Percentiles rank a stretch among this genome's conserved stretches.
phyloP scores from a whole-genome alignment of 2,113 vertebrate genomes.

The Vombatus ursinus region DNA sequence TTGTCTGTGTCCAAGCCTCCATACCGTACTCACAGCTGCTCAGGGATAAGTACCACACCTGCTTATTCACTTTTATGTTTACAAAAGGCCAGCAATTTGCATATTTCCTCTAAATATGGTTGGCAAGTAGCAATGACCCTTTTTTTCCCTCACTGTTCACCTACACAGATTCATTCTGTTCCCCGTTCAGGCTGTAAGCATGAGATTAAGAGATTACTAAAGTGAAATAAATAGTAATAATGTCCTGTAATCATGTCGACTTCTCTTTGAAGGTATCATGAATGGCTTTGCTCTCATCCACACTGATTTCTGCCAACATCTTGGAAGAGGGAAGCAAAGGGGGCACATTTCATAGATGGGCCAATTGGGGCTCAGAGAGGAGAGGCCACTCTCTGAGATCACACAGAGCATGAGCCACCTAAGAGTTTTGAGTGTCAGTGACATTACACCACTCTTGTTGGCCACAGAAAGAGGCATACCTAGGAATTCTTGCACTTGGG shows the following conservation, averaged over 20 bases:
- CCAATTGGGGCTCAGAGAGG: background rate
- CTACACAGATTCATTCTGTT: slow-evolving; percentile 67
- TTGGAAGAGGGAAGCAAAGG: background rate
- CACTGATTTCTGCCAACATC: background rate
- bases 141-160: slow-evolving; percentile 63
- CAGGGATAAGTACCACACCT: slow-evolving; percentile 26
- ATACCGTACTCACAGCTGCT: background rate
- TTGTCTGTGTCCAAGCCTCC: slow-evolving; percentile 8
- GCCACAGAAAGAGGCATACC: background rate
- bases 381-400: background rate
- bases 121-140: slow-evolving; percentile 53
- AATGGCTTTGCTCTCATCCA: slow-evolving; percentile 48
- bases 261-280: slow-evolving; percentile 40
- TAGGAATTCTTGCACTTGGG: background rate
- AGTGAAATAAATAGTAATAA: slow-evolving; percentile 75
- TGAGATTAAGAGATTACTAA: slow-evolving; percentile 77
- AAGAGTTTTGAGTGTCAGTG: background rate
- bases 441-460: background rate
- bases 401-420: background rate
- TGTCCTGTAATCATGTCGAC: slow-evolving; percentile 61
- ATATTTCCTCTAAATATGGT: slow-evolving; percentile 33
- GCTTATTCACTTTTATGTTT: slow-evolving; percentile 53
- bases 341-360: background rate
- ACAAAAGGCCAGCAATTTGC: slow-evolving; percentile 28
- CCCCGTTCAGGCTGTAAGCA: slow-evolving; percentile 62